phyloP scores from a whole-genome alignment of 2,113 vertebrate species.

The Emydocephalus ijimae region DNA sequence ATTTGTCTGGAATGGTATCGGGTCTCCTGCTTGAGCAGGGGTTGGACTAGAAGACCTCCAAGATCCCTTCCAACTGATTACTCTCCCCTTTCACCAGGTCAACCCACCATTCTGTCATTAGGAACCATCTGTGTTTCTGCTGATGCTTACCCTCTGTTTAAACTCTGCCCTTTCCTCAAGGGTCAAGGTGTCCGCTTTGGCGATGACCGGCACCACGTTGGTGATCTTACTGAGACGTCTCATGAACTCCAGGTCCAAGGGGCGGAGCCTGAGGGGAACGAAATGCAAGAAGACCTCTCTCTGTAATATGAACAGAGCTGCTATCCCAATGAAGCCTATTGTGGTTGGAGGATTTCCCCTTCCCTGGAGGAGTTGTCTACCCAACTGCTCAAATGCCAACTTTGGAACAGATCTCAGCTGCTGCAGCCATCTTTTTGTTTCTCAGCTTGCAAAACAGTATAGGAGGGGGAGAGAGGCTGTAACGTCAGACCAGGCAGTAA shows the following conservation, averaged over 20 bases:
- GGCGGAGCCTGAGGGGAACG: conserved; percentile 75
- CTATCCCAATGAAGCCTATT: accelerated
- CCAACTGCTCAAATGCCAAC: not conserved
- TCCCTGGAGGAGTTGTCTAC: not conserved
- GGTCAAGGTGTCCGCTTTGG: conserved; percentile 86
- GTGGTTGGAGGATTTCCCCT: not conserved
- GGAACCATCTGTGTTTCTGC: not conserved
- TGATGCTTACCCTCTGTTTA: conserved; percentile 77
- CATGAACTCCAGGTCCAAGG: conserved; percentile 88
- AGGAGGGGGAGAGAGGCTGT: too few relatives aligned
- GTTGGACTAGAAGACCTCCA: not conserved
- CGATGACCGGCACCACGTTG: conserved; percentile 85
- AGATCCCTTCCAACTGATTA: too few relatives aligned
- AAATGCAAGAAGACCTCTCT: not conserved
- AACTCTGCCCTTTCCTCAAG: conserved; percentile 85
- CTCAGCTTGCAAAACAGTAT: too few relatives aligned
- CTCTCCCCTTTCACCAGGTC: not conserved
- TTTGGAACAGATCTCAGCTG: too few relatives aligned
- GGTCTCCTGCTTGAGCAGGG: not conserved
- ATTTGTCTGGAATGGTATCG: not conserved
- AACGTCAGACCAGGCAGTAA: too few relatives aligned
- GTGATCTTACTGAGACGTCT: conserved; percentile 81
- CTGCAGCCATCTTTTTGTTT: too few relatives aligned
- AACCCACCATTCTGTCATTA: not conserved
- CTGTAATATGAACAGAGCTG: too few relatives aligned